These are phyloP conservation scores for Sepioteuthis lessoniana DNA, from an alignment of 2,888 invertebrate species.

Conservation along the genomic window DNA sequence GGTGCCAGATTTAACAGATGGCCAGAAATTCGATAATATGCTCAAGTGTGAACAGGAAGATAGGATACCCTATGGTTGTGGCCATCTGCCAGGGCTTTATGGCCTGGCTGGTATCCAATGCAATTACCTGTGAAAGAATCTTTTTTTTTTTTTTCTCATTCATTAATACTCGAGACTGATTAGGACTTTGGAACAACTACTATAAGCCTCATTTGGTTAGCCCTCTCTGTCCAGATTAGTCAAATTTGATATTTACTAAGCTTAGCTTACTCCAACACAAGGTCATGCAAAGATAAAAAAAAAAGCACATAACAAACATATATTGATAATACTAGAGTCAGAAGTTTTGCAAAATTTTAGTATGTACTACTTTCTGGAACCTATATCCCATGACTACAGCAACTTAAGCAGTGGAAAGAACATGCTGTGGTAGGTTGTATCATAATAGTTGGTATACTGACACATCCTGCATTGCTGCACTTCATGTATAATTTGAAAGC, in stretches of 20 bases:
- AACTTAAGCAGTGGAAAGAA: too few species aligned
- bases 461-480: too few species aligned
- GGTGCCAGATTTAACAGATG: not conserved
- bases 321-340: too few species aligned
- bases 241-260: not conserved
- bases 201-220: not conserved
- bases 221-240: not conserved
- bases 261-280: not conserved
- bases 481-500: too few species aligned
- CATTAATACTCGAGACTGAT: not conserved
- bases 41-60: conserved; percentile 33
- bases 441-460: too few species aligned
- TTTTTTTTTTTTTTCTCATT: not conserved
- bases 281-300: too few species aligned
- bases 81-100: not conserved
- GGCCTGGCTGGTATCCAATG: not conserved
- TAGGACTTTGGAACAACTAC: not conserved
- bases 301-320: too few species aligned
- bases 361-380: too few species aligned
- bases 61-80: not conserved
- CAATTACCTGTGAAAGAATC: not conserved
- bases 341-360: too few species aligned
- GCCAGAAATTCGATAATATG: conserved; percentile 23
- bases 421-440: too few species aligned
- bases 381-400: too few species aligned